Evolutionary conservation across 1,140 invertebrate genomes (phyloP), one percentile per base, ranked within the genome.

Genomic region (Drosophila gunungcola): DNA sequence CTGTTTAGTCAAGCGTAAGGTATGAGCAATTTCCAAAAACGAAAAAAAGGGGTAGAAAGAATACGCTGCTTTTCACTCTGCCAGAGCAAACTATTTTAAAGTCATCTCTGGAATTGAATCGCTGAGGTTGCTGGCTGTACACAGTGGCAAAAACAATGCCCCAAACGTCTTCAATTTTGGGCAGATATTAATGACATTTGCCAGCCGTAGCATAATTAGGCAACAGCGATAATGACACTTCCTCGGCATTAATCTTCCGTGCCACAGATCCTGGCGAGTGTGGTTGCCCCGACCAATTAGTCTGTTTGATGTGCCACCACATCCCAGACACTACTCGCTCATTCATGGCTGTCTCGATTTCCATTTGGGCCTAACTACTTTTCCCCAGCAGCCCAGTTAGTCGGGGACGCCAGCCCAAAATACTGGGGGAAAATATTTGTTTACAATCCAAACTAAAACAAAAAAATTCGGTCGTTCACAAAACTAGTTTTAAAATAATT

Each of bases 251-350:
- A 75, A 54, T 56, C 62, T 67, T 11, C 45, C 41, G 42, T 25
- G 25, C 43, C 25, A 43, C 51, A 45, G 25, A 25, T 41, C 16
- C 10, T 25, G 43, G 46, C 34, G 29, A 16, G 10, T 73, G 52
- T 64, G 51, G 43, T 29, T 41, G 27, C 29, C 11, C 41, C 53
- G 25, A 67, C 61, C 61, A 75, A 75, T 75, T 75, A 75, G 61
- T 53, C 52, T 46, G 61, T 75, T 75, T 75, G 72, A 75, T 76
- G 73, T 67, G 48, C 53, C 36, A 3, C 25, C 41, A 64, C 42
- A 54, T 41, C 39, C 25, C 58, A 64, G 34, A 51, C 58, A 43
- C 38, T 55, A 42, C 11, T 52, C 55, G 34, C 43, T 38, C 32
- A 21, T 39, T n/a, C 21, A 13, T 39, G 42, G 34, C 73, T 51